Conservation (phyloP, 2,113 vertebrate genomes). For the Petaurus breviceps region DNA sequence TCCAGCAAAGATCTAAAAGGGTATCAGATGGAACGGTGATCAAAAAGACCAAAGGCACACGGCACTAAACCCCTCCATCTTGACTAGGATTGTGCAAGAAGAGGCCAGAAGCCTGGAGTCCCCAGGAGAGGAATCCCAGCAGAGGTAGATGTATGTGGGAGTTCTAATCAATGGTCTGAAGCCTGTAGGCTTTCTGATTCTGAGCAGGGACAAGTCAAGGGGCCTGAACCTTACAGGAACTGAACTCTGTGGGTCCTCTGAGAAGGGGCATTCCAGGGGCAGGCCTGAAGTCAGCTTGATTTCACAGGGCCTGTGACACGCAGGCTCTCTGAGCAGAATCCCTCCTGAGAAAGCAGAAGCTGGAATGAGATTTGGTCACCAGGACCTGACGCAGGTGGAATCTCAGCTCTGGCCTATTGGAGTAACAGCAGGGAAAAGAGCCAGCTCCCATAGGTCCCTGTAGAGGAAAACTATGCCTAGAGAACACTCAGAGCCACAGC, state of each 20-base stretch:
- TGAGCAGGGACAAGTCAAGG: neutral
- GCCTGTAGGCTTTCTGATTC: neutral
- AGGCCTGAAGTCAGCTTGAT: neutral
- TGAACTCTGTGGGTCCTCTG: neutral
- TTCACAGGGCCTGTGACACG: neutral
- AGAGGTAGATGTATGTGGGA: neutral
- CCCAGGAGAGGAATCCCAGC: neutral
- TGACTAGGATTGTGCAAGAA: neutral
- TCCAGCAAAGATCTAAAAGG: neutral
- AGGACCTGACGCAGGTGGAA: neutral
- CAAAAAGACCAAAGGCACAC: neutral
- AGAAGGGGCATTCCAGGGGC: neutral
- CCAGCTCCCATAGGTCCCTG: neutral
- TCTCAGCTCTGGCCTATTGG: neutral
- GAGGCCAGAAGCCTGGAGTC: neutral
- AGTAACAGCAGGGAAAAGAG: neutral
- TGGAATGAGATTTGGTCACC: neutral
- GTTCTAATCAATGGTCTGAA: neutral
- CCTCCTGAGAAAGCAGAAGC: neutral
- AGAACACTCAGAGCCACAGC: neutral
- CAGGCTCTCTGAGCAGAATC: neutral
- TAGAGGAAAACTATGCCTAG: neutral
- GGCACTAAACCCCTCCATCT: neutral
- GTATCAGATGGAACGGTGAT: neutral
- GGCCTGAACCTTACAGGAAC: neutral